Evolutionary conservation across 2,797 vertebrate species (phyloP).

Genomic region (Uromys caudimaculatus): DNA sequence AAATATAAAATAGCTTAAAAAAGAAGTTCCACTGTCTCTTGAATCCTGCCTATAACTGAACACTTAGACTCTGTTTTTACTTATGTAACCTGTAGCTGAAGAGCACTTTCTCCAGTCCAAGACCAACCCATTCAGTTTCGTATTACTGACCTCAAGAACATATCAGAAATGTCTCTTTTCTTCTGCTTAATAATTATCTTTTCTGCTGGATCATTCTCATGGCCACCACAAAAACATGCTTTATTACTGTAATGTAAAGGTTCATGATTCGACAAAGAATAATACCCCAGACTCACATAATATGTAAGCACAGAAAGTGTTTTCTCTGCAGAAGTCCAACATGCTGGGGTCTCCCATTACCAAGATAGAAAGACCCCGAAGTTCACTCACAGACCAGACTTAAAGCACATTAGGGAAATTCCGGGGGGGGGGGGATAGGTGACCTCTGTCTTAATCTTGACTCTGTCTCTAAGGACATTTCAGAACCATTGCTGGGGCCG

Average conservation of each 20-base stretch:
- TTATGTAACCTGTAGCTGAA: not conserved
- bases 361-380: not conserved
- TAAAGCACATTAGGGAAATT: not conserved
- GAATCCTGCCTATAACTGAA: too few species aligned
- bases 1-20: not conserved
- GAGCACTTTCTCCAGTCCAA: not conserved
- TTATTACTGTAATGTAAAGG: not conserved
- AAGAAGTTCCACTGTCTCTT: not conserved
- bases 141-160: not conserved
- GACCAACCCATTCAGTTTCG: not conserved
- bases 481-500: not conserved
- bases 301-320: too few species aligned
- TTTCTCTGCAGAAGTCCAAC: not conserved
- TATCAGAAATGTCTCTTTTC: not conserved
- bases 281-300: not conserved
- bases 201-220: not conserved
- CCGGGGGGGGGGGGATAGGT: not conserved
- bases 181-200: not conserved
- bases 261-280: not conserved
- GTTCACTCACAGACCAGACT: not conserved
- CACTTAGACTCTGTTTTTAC: not conserved
- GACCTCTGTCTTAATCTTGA: not conserved
- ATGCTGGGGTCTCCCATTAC: not conserved
- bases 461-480: not conserved
- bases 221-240: not conserved